Base-by-base conservation (phyloP, 2,888 invertebrate genomes). In the Argyra leucocephala region DNA sequence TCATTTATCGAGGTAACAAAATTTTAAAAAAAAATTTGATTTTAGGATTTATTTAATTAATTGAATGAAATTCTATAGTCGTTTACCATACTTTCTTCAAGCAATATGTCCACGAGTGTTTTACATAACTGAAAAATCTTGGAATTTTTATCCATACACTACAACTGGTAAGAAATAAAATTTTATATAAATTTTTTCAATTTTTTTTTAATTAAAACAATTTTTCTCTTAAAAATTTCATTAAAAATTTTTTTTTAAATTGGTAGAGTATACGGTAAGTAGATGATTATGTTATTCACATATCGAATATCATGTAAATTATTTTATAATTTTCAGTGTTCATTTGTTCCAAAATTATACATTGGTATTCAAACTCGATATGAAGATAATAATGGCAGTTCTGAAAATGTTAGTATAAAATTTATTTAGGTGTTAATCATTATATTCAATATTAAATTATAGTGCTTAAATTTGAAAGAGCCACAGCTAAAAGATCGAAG, bases 61-160 rank as follows among this genome's bases (percentile, higher is more conserved):
- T 65, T 6, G 3, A 18, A 24, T 21, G 22, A 18, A 31, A 36
- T 24, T 60, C n/a, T 60, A 62, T 80, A 93, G 93, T 76, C 91
- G 92, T 73, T 83, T 95, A 68, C 95, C 95, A 5, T 89, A 89
- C 76, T 96, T 93, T 93, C 83, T 94, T 64, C 91, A 93, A 79
- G 87, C 91, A 4, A 80, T 95, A 72, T 87, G 91, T 74, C 95
- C 95, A 69, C 88, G 89, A 78, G 88, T 95, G 76, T 94, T 95
- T 81, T 96, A 95, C 80, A 86, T 95, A 22, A 94, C 90, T 66
- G 95, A 95, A 80, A 94, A 93, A 76, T 92, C 94, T 18, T 95
- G 94, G 94, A 95, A 96, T 79, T 95, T 90, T 80, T 96, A 93
- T 81, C 95, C 95, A 15, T 92, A 86, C 73, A 94, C 94, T 22